These are phyloP conservation scores for Taurulus bubalis DNA, from an alignment of 2,113 vertebrate species.

Conservation along the genomic window DNA sequence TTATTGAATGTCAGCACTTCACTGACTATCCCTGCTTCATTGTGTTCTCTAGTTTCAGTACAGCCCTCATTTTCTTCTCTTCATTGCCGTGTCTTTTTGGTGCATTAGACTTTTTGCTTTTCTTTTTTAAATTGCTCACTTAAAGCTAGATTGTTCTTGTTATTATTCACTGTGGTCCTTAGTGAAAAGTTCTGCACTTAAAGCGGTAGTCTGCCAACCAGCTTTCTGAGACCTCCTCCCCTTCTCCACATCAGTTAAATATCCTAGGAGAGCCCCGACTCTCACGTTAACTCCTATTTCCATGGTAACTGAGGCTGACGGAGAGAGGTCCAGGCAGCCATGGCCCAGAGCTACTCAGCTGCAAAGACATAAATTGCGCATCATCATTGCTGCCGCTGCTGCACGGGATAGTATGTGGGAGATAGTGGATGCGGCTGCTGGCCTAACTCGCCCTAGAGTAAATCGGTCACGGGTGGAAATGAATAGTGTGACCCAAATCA, in stretches of 20 bases:
- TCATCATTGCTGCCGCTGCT: conserved; percentile 45
- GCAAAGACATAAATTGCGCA: conserved; percentile 62
- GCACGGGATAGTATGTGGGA: conserved; percentile 32
- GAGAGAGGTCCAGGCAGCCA: conserved; percentile 55
- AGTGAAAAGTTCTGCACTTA: conserved; percentile 1
- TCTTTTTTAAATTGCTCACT: background rate
- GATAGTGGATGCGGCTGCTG: background rate
- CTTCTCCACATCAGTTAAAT: conserved; percentile 50
- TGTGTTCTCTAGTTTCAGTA: conserved; percentile 8
- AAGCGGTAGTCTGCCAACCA: conserved; percentile 10
- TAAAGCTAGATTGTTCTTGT: background rate
- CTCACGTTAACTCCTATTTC: conserved; percentile 76
- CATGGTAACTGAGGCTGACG: conserved; percentile 77
- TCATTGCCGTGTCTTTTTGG: background rate
- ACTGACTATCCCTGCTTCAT: conserved; percentile 17
- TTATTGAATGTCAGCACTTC: conserved; percentile 38
- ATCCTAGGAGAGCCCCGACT: conserved; percentile 59
- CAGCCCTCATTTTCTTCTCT: background rate
- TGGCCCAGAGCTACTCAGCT: conserved; percentile 59
- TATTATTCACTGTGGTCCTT: background rate
- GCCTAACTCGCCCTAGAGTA: background rate
- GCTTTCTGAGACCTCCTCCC: conserved; percentile 20
- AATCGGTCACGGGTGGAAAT: background rate
- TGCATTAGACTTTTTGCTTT: background rate
- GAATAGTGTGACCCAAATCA: background rate